Base-by-base conservation (phyloP, 2,797 vertebrate species). In the Aeoliscus strigatus region DNA sequence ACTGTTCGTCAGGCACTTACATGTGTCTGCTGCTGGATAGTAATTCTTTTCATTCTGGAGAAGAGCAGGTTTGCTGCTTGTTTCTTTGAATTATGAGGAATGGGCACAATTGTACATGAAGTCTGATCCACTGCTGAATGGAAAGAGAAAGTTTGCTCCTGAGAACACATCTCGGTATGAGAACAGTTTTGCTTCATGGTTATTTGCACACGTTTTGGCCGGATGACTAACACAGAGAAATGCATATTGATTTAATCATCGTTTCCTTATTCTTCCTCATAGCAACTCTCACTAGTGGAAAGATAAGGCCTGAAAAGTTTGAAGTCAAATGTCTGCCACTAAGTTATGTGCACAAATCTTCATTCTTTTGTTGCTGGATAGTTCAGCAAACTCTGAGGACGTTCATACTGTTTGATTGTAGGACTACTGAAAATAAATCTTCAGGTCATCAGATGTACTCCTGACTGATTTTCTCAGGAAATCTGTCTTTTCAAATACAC, bases 61-160 rank as follows among this genome's bases (percentile, higher is more conserved):
- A 0, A 18, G 8, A 42, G 43, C 30, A 13, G 15, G 11, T 9
- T 15, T 29, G 39, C 8, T 28, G 40, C 40, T 59, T 39, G 46
- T 74, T 62, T 51, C 26, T 43, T 46, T 45, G 47, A 28, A 42
- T n/a, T 48, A 42, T 51, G 45, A 55, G 60, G 52, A 69, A 63
- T 45, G 62, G 57, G 36, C 51, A 54, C 31, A 37, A 57, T 57
- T 38, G 46, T 25, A 52, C 58, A 34, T 54, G 29, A 52, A 44
- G 66, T 66, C 5, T 33, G 56, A 74, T 60, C 53, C 61, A 57
- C 57, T 45, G 64, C 53, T 49, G 73, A 51, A 71, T 77, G 80
- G 81, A 82, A 82, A 79, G 64, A 75, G 36, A n/a, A n/a, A n/a
- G n/a, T 80, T 80, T 70, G 40, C 60, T 54, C 24, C 60, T 83